Percentiles rank a stretch among this genome's conserved stretches.
Evolutionary conservation across 1,140 invertebrate genomes (phyloP).

Genomic region (Trichonephila clavata): DNA sequence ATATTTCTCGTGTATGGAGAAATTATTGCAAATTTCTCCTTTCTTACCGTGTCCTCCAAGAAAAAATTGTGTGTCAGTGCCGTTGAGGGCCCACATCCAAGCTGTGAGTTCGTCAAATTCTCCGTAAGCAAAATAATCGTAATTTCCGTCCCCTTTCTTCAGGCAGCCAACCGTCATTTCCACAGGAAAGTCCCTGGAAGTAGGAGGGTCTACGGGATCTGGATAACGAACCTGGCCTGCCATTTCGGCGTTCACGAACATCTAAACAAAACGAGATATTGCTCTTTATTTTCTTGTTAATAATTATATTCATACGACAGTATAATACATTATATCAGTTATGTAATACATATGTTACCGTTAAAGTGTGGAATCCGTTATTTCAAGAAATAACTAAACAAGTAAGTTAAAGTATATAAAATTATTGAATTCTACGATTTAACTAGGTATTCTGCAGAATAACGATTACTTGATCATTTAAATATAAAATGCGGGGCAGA

Average conservation of each 20-base stretch:
- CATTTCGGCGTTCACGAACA: conserved; percentile 73
- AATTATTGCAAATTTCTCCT: not conserved
- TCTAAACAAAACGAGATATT: conserved; percentile 31
- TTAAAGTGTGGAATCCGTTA: too few species aligned
- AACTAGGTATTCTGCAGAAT: too few species aligned
- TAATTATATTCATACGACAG: too few species aligned
- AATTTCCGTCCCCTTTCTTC: conserved; percentile 45
- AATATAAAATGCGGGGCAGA: too few species aligned
- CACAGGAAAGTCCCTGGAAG: not conserved
- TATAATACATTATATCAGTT: too few species aligned
- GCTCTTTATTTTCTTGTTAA: too few species aligned
- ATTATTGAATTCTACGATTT: too few species aligned
- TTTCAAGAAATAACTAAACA: too few species aligned
- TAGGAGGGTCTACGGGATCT: conserved; percentile 2
- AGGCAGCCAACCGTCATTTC: conserved; percentile 78
- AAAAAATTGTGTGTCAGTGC: conserved; percentile 75
- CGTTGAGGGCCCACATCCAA: conserved; percentile 77
- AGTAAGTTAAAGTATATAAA: too few species aligned
- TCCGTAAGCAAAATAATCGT: conserved; percentile 72
- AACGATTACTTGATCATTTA: too few species aligned
- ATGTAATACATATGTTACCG: too few species aligned
- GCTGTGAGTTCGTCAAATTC: conserved; percentile 78
- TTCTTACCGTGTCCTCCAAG: conserved; percentile 78
- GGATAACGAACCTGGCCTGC: conserved; percentile 61
- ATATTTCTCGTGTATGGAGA: too few species aligned